These are phyloP conservation scores for Hozukius guyotensis DNA, from an alignment of 2,797 vertebrate species.

Conservation along the genomic window DNA sequence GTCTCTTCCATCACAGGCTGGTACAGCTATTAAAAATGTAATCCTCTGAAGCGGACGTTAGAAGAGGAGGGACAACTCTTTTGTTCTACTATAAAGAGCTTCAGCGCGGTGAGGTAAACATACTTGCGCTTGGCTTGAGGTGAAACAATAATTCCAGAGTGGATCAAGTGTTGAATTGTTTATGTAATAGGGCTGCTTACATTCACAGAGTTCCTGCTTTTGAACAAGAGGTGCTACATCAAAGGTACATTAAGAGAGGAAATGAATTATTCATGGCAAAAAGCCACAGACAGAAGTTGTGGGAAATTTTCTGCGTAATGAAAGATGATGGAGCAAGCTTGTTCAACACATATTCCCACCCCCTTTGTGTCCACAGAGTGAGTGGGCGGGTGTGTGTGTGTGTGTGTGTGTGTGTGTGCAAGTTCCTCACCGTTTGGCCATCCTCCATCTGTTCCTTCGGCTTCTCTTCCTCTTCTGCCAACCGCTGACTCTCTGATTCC, in stretches of 20 bases:
- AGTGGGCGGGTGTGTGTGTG: slow-evolving; percentile 7
- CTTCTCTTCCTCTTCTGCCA: slow-evolving; percentile 58
- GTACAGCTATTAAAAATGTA: slow-evolving; percentile 8
- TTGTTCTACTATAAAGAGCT: slow-evolving; percentile 29
- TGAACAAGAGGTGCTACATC: slow-evolving; percentile 66
- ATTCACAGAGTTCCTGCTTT: slow-evolving; percentile 50
- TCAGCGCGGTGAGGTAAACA: slow-evolving; percentile 15
- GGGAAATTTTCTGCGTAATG: slow-evolving; percentile 48
- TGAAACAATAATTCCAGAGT: slow-evolving; percentile 49
- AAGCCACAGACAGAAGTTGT: slow-evolving; percentile 44
- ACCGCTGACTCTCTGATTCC: slow-evolving; percentile 55
- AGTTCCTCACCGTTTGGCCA: slow-evolving; percentile 55
- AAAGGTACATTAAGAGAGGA: slow-evolving; percentile 56
- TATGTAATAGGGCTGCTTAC: slow-evolving; percentile 37
- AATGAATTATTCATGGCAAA: slow-evolving; percentile 65
- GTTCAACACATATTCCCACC: slow-evolving; percentile 51
- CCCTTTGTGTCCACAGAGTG: slow-evolving; percentile 37
- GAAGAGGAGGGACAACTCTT: neutral
- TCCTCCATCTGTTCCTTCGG: slow-evolving; percentile 60
- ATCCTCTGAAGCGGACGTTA: neutral
- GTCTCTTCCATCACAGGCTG: neutral
- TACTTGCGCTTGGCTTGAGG: slow-evolving; percentile 24
- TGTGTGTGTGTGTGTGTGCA: neutral
- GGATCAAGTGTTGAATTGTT: slow-evolving; percentile 47
- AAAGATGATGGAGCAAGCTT: slow-evolving; percentile 46